These are phyloP conservation scores for Metopia argyrocephala DNA, from an alignment of 2,888 invertebrate genomes.

Conservation along the genomic window DNA sequence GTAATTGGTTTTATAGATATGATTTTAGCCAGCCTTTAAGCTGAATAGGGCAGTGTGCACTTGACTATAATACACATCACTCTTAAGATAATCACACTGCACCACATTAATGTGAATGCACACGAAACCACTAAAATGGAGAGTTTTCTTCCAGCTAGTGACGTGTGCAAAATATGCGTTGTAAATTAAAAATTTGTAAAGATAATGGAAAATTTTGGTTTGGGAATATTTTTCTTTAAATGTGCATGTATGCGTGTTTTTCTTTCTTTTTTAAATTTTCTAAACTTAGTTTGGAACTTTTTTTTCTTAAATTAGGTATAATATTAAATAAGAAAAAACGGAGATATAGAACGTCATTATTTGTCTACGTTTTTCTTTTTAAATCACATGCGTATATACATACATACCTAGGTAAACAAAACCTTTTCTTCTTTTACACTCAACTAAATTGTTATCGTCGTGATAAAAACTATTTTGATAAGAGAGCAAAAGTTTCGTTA, in stretches of 20 bases:
- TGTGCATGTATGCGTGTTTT: too few species aligned
- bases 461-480: slow-evolving; percentile 43
- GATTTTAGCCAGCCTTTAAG: slow-evolving; percentile 9
- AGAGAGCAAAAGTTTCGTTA: slow-evolving; percentile 36
- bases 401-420: neutral
- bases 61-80: neutral
- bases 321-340: too few species aligned
- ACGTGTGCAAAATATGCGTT: slow-evolving; percentile 53
- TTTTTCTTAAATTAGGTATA: too few species aligned
- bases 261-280: too few species aligned
- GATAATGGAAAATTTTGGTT: slow-evolving; percentile 4
- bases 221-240: too few species aligned
- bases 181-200: neutral
- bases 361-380: too few species aligned
- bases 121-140: slow-evolving; percentile 23
- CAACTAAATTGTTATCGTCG: neutral
- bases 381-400: neutral
- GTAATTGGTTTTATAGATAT: slow-evolving; percentile 62
- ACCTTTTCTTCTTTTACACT: neutral
- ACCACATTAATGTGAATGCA: neutral
- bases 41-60: slow-evolving; percentile 50
- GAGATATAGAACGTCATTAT: too few species aligned
- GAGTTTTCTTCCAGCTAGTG: neutral
- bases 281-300: too few species aligned
- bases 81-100: slow-evolving; percentile 1